Percentiles rank a stretch among this genome's conserved stretches.
These are phyloP conservation scores for Helicoverpa zea DNA, from an alignment of 1,140 invertebrate genomes.

Conservation along the genomic window DNA sequence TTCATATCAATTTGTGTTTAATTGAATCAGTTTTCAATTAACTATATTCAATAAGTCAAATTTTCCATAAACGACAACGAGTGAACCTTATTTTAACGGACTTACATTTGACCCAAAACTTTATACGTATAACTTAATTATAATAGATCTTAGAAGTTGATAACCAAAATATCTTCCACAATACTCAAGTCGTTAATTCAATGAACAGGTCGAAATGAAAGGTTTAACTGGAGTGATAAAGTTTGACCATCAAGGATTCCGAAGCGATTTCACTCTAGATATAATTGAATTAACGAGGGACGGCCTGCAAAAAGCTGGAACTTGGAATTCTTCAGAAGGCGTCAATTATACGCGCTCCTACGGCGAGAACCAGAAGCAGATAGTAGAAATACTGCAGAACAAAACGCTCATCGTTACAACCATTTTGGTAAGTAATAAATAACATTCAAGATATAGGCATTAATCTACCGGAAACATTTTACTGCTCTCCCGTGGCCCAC, in stretches of 20 bases:
- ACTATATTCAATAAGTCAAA: slow-evolving; percentile 7
- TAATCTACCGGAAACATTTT: slow-evolving; percentile 59
- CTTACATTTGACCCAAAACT: slow-evolving; percentile 19
- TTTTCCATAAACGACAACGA: slow-evolving; percentile 25
- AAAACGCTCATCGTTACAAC: slow-evolving; percentile 97
- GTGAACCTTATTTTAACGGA: background rate
- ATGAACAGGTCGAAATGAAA: slow-evolving; percentile 93
- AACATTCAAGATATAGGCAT: slow-evolving; percentile 50
- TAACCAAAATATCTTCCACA: slow-evolving; percentile 50
- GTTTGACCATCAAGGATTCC: slow-evolving; percentile 97
- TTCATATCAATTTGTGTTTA: background rate
- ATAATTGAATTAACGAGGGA: slow-evolving; percentile 95
- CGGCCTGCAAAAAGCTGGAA: slow-evolving; percentile 94
- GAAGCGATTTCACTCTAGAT: slow-evolving; percentile 96
- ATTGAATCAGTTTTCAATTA: slow-evolving; percentile 35
- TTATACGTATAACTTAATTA: slow-evolving; percentile 26
- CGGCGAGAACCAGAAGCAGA: slow-evolving; percentile 93
- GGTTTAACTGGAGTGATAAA: slow-evolving; percentile 97
- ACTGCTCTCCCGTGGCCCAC: slow-evolving; percentile 61
- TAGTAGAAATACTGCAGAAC: slow-evolving; percentile 95
- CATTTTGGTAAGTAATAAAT: slow-evolving; percentile 91
- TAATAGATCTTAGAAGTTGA: slow-evolving; percentile 26
- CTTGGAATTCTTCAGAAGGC: slow-evolving; percentile 95
- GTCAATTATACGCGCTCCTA: slow-evolving; percentile 96
- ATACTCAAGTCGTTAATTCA: slow-evolving; percentile 53